Evolutionary conservation across 2,113 vertebrate species (phyloP).

Genomic region (Chaetodon trifascialis): DNA sequence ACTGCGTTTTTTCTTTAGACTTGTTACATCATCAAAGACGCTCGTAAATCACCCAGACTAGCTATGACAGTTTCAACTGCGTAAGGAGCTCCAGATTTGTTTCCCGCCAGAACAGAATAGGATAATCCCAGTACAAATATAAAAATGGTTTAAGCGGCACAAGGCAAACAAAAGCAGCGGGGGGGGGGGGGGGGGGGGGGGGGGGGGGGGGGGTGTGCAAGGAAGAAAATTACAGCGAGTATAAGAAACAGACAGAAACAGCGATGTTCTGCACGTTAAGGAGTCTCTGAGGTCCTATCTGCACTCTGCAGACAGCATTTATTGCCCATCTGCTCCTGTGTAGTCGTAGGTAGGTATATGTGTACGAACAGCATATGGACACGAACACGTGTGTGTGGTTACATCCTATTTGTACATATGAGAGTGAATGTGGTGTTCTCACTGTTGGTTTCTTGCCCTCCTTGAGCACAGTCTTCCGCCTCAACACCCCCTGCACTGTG

Average conservation of each 20-base stretch:
- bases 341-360: neutral
- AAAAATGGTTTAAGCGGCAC: slow-evolving; percentile 7
- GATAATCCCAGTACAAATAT: slow-evolving; percentile 31
- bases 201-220: neutral
- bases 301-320: slow-evolving; percentile 24
- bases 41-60: slow-evolving; percentile 35
- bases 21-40: slow-evolving; percentile 39
- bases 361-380: slow-evolving; percentile 26
- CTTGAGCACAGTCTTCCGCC: slow-evolving; percentile 96
- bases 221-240: neutral
- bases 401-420: neutral
- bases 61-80: slow-evolving; percentile 21
- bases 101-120: slow-evolving; percentile 34
- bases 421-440: slow-evolving; percentile 70
- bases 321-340: slow-evolving; percentile 28
- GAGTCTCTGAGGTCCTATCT: slow-evolving; percentile 38
- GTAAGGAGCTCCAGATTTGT: slow-evolving; percentile 32
- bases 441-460: slow-evolving; percentile 99
- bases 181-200: neutral
- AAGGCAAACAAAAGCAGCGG: slow-evolving; percentile 10
- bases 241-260: slow-evolving; percentile 14
- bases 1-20: neutral
- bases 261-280: slow-evolving; percentile 39
- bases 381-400: neutral
- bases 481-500: slow-evolving; percentile 96